phyloP scores from a whole-genome alignment of 2,113 vertebrate species.

The Sarotherodon lohbergeri region DNA sequence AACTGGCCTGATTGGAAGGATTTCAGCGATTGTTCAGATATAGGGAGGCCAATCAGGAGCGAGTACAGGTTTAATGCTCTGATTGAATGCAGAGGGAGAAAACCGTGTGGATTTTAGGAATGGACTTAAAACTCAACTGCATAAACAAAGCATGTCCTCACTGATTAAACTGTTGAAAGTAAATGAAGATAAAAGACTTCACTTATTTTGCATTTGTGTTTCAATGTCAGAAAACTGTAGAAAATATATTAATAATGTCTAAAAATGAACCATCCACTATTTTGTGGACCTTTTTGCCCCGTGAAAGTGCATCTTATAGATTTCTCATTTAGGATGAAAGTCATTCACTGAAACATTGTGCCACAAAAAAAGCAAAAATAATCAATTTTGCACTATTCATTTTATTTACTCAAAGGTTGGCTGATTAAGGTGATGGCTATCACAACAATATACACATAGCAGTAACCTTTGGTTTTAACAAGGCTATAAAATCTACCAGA shows the following conservation, averaged over 20 bases:
- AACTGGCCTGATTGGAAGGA: conserved; percentile 47
- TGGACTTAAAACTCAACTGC: background rate
- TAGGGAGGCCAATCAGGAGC: conserved; percentile 30
- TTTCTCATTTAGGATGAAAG: background rate
- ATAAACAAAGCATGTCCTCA: background rate
- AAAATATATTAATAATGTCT: background rate
- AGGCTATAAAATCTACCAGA: background rate
- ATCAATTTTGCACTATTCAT: background rate
- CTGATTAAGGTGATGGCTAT: background rate
- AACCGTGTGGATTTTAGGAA: conserved; percentile 2
- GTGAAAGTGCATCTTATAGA: background rate
- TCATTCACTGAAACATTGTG: background rate
- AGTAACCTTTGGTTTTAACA: background rate
- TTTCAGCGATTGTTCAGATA: conserved; percentile 40
- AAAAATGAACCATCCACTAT: background rate
- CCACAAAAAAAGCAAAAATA: background rate
- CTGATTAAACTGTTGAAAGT: background rate
- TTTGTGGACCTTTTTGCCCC: background rate
- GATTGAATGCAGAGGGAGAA: conserved; percentile 6
- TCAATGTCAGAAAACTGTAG: background rate
- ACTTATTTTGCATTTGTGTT: background rate
- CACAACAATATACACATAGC: background rate
- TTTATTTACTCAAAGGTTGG: background rate
- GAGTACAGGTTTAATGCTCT: conserved; percentile 11
- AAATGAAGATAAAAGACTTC: background rate